These are phyloP conservation scores for Apostichopus parvimensis DNA, from an alignment of 35 echinoderm and acorn worm species.

Conservation along the genomic window DNA sequence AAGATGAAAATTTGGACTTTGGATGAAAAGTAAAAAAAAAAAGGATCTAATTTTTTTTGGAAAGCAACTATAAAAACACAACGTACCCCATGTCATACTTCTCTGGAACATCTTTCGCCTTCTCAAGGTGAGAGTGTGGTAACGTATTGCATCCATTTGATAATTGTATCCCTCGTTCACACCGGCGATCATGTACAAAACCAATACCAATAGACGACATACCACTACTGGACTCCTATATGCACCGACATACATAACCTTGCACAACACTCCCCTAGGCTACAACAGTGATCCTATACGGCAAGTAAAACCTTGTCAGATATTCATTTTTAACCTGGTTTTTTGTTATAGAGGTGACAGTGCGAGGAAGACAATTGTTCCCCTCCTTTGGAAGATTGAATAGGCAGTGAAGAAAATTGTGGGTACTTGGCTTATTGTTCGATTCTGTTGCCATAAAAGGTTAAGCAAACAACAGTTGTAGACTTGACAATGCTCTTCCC, in stretches of 20 bases:
- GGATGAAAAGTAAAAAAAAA: background rate
- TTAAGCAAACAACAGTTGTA: background rate
- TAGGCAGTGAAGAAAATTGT: background rate
- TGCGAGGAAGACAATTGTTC: background rate
- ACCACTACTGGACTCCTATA: too few relatives aligned
- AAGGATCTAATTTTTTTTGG: too few relatives aligned
- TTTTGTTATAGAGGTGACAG: background rate
- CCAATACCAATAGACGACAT: too few relatives aligned
- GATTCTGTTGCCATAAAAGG: background rate
- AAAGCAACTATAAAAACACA: background rate
- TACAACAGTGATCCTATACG: too few relatives aligned
- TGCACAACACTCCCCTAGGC: too few relatives aligned
- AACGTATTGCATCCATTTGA: background rate
- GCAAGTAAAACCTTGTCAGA: too few relatives aligned
- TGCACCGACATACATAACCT: too few relatives aligned
- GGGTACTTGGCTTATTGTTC: background rate
- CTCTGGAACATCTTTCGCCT: background rate
- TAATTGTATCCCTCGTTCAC: background rate
- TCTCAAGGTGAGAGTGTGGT: slow-evolving; percentile 16
- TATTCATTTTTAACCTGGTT: background rate
- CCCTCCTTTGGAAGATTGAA: background rate
- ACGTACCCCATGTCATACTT: slow-evolving; percentile 22
- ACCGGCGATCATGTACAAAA: background rate
- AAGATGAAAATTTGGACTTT: background rate
- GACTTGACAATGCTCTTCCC: background rate